phyloP scores from a whole-genome alignment of 2,888 invertebrate species.

The Ephialtes manifestator region DNA sequence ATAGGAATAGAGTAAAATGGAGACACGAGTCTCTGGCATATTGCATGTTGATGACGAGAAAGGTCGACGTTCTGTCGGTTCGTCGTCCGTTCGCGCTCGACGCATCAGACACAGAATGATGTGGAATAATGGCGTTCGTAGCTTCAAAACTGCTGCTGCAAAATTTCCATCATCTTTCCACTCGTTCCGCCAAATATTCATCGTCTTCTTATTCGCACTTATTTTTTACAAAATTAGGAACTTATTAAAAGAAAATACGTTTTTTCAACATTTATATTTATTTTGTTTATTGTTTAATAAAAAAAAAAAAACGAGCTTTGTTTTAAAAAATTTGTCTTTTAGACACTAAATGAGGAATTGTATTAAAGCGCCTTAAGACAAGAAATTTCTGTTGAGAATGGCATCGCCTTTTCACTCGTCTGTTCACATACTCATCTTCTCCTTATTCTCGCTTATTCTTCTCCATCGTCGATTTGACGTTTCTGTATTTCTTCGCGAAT shows the following conservation, averaged over 20 bases:
- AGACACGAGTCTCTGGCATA: conserved; percentile 1
- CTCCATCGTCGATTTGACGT: conserved; percentile 22
- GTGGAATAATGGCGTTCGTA: conserved; percentile 7
- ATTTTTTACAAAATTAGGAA: too few relatives aligned
- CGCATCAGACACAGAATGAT: background rate
- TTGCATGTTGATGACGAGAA: conserved; percentile 19
- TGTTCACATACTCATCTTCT: background rate
- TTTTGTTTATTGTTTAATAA: too few relatives aligned
- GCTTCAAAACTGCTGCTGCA: background rate
- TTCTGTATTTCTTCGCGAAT: conserved; percentile 32
- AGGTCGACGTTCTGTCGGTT: conserved; percentile 32
- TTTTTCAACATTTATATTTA: too few relatives aligned
- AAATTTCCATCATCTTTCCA: conserved; percentile 13
- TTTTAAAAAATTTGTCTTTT: too few relatives aligned
- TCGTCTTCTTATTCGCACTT: background rate
- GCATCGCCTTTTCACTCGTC: background rate
- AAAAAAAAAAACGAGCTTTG: too few relatives aligned
- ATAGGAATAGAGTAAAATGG: conserved; percentile 2
- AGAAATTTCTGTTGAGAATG: too few relatives aligned
- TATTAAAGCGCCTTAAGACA: too few relatives aligned
- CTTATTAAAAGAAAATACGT: too few relatives aligned
- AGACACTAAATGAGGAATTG: too few relatives aligned
- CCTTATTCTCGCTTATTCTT: conserved; percentile 26
- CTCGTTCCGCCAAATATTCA: conserved; percentile 1
- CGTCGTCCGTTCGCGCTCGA: conserved; percentile 15